Conservation (phyloP, 2,888 invertebrate genomes). For the Chrysolina americana region DNA sequence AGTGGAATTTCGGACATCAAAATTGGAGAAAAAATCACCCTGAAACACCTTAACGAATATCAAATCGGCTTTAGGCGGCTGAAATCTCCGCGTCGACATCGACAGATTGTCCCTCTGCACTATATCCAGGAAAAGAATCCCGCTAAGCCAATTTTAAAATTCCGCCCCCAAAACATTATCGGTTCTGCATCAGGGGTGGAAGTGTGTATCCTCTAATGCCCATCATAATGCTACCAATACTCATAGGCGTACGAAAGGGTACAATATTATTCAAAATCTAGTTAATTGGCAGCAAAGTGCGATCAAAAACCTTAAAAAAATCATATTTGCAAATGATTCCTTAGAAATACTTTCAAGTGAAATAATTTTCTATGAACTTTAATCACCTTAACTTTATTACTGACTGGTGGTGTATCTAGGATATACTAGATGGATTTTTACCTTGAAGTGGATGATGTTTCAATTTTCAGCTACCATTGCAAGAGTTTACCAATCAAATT, state of each 20-base stretch:
- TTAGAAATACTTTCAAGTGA: too few relatives aligned
- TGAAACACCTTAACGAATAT: neutral
- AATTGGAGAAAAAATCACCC: neutral
- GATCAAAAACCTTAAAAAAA: too few relatives aligned
- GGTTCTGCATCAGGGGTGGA: constrained; percentile 47
- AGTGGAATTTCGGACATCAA: neutral
- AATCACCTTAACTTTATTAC: too few relatives aligned
- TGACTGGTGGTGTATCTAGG: too few relatives aligned
- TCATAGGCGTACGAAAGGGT: neutral
- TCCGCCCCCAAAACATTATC: constrained; percentile 59
- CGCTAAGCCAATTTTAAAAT: constrained; percentile 61
- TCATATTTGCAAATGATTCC: too few relatives aligned
- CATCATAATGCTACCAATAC: constrained; percentile 40
- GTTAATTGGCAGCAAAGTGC: too few relatives aligned
- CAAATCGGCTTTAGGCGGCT: constrained; percentile 1
- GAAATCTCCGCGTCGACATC: constrained; percentile 16
- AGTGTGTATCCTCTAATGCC: constrained; percentile 51
- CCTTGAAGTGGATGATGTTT: too few relatives aligned
- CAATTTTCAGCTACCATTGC: too few relatives aligned
- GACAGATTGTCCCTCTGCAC: constrained; percentile 23
- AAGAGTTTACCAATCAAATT: too few relatives aligned
- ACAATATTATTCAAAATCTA: neutral
- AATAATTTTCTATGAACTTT: too few relatives aligned
- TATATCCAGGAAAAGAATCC: constrained; percentile 39
- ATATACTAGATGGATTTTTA: too few relatives aligned